Conservation (phyloP, 1,140 invertebrate species). For the Helicorthomorpha holstii region DNA sequence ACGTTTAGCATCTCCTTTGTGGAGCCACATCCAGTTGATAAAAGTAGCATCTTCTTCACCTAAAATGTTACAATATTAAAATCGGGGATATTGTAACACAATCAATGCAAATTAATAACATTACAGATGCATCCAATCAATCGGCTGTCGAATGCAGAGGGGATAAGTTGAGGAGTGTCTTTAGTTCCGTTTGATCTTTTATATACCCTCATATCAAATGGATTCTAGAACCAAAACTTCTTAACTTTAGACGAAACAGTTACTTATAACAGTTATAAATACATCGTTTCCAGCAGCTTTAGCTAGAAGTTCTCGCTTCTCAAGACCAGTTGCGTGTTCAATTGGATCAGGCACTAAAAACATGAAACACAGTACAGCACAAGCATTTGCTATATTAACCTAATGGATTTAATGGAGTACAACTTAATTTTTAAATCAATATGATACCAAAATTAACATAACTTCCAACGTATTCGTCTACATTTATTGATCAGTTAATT, state of each 20-base stretch:
- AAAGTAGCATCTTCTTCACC: conserved; percentile 70
- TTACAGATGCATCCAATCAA: conserved; percentile 86
- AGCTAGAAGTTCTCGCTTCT: conserved; percentile 73
- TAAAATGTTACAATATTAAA: conserved; percentile 13
- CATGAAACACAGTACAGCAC: background rate
- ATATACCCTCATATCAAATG: conserved; percentile 64
- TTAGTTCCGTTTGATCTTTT: conserved; percentile 65
- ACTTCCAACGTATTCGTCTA: no score
- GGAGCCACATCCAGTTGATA: conserved; percentile 87
- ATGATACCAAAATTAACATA: no score
- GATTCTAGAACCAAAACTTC: conserved; percentile 40
- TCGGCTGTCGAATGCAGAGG: conserved; percentile 70
- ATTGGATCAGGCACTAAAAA: conserved; percentile 57
- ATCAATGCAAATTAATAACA: background rate
- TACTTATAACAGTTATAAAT: conserved; percentile 11
- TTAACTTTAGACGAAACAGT: background rate
- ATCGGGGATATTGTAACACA: conserved; percentile 6
- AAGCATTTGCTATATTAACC: background rate
- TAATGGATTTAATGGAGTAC: no score
- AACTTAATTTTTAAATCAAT: no score
- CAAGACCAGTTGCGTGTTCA: conserved; percentile 81
- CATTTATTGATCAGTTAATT: no score
- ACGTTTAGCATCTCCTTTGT: conserved; percentile 67
- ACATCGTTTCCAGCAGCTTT: conserved; percentile 67
- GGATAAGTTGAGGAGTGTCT: conserved; percentile 70